phyloP scores from a whole-genome alignment of 2,888 invertebrate species.

The Polyommatus icarus region DNA sequence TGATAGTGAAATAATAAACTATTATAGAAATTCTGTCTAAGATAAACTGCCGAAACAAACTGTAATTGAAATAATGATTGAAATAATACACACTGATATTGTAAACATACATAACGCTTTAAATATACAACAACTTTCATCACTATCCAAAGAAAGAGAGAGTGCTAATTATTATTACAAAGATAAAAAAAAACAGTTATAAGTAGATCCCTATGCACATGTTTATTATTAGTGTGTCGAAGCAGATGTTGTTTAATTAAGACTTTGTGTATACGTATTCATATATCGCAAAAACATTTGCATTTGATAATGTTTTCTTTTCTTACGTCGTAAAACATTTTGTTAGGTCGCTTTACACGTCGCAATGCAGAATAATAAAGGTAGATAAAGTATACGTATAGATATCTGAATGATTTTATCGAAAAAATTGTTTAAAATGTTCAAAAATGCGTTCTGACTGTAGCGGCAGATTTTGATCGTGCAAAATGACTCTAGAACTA shows the following conservation, averaged over 20 bases:
- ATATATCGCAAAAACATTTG: conserved; percentile 8
- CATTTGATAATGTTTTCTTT: neutral
- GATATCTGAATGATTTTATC: neutral
- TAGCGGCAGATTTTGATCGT: too few species aligned
- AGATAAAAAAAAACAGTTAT: neutral
- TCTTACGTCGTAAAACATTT: neutral
- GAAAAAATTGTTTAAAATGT: neutral
- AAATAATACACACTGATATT: neutral
- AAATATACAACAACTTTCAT: neutral
- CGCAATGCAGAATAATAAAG: neutral
- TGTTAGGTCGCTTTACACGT: neutral
- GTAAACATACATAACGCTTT: neutral
- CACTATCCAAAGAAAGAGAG: neutral
- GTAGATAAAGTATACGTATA: neutral
- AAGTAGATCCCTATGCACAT: neutral
- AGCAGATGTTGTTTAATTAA: conserved; percentile 15
- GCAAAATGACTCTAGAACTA: neutral
- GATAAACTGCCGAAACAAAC: neutral
- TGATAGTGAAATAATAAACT: neutral
- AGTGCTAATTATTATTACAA: neutral
- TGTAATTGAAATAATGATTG: neutral
- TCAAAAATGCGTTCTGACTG: neutral
- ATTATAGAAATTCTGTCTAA: neutral
- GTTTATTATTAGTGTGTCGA: neutral
- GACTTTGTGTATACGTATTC: neutral